Evolutionary conservation across 2,888 invertebrate species (phyloP).

Genomic region (Cephus pulcher): DNA sequence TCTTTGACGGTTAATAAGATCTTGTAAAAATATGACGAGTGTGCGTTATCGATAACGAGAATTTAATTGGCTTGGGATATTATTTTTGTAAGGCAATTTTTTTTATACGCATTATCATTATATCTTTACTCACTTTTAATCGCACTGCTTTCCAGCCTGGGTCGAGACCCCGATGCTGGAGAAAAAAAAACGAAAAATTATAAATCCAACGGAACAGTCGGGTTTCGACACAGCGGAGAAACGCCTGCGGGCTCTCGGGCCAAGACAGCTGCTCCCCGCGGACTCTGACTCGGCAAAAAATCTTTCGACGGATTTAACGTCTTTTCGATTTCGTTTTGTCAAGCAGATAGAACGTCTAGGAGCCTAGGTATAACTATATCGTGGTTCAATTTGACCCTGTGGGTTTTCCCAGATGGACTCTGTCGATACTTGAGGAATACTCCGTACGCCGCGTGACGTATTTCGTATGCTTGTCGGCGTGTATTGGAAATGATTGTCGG

Average conservation of each 20-base stretch:
- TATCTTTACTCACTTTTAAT: neutral
- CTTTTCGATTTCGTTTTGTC: constrained; percentile 2
- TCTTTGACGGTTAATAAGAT: neutral
- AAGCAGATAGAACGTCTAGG: neutral
- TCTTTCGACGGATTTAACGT: neutral
- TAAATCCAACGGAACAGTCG: constrained; percentile 13
- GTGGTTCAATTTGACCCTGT: neutral
- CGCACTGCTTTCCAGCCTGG: neutral
- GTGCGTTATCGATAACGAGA: neutral
- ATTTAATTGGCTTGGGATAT: neutral
- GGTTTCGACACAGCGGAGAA: constrained; percentile 34
- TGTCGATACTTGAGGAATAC: neutral
- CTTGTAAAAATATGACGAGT: neutral
- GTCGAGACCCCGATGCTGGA: neutral
- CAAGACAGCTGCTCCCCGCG: neutral
- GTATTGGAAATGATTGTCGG: neutral
- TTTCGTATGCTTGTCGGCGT: neutral
- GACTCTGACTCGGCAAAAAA: neutral
- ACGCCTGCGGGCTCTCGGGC: neutral
- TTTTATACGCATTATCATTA: too few relatives aligned
- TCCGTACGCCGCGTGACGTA: neutral
- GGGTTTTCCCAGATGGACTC: neutral
- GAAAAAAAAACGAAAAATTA: neutral
- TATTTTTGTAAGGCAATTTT: too few relatives aligned
- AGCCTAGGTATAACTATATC: neutral